These are phyloP conservation scores for Lanius ludovicianus DNA, from an alignment of 2,113 vertebrate genomes.

Conservation along the genomic window DNA sequence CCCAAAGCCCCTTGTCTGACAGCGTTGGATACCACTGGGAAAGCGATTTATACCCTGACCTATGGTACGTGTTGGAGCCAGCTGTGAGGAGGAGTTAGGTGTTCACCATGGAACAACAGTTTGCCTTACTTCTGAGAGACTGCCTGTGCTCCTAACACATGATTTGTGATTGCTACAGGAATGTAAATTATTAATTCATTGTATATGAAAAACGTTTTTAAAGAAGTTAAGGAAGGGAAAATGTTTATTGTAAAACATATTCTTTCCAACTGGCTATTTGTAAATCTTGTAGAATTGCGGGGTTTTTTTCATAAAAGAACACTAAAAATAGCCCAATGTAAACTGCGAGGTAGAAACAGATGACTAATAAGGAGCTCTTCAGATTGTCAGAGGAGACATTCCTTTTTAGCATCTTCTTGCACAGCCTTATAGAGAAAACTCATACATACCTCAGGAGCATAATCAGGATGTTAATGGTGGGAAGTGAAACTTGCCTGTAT, in stretches of 20 bases:
- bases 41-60: conserved; percentile 88
- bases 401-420: not conserved
- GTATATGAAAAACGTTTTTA: not conserved
- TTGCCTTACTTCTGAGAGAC: not conserved
- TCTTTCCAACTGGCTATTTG: not conserved
- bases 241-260: not conserved
- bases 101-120: not conserved
- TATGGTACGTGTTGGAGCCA: conserved; percentile 77
- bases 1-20: conserved; percentile 91
- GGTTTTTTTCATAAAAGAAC: not conserved
- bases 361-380: not conserved
- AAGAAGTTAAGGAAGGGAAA: not conserved
- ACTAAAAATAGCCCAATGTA: not conserved
- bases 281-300: not conserved
- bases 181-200: not conserved
- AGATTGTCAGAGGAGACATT: not conserved
- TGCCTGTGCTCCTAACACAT: not conserved
- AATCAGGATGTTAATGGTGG: not conserved
- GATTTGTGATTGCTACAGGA: not conserved
- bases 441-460: not conserved
- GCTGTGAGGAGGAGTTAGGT: not conserved
- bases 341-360: not conserved
- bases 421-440: not conserved
- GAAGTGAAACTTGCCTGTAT: not conserved
- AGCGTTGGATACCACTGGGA: conserved; percentile 87